A percentile compares a stretch with the other conserved stretches of the same genome.
These are phyloP conservation scores for Crambe crambe DNA, from an alignment of 37 sponge, comb jelly and placozoan genomes.

Conservation along the genomic window DNA sequence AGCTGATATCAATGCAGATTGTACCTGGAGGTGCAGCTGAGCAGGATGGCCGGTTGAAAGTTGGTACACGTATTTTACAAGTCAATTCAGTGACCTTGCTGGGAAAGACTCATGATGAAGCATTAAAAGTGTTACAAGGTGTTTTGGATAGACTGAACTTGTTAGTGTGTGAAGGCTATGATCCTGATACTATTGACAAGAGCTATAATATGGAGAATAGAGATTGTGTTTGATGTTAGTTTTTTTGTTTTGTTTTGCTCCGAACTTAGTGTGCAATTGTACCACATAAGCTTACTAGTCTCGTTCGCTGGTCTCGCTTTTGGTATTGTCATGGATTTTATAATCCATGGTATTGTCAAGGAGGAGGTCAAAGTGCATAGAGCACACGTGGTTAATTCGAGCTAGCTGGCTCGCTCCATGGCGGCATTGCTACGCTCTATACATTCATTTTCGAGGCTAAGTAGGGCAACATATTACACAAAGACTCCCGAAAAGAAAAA, in stretches of 20 bases:
- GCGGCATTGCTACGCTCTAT: too few relatives aligned
- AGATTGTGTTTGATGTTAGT: too few relatives aligned
- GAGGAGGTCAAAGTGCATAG: too few relatives aligned
- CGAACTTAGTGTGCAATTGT: too few relatives aligned
- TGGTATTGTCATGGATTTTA: too few relatives aligned
- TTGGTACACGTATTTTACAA: slow-evolving; percentile 69
- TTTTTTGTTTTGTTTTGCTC: too few relatives aligned
- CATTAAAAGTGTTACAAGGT: slow-evolving; percentile 49
- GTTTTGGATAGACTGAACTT: slow-evolving; percentile 64
- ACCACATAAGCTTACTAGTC: too few relatives aligned
- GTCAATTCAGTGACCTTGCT: slow-evolving; percentile 71
- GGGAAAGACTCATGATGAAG: slow-evolving; percentile 63
- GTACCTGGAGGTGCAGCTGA: slow-evolving; percentile 68
- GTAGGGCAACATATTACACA: slow-evolving; percentile 40
- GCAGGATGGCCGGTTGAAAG: slow-evolving; percentile 50
- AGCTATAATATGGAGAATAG: not conserved
- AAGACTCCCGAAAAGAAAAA: slow-evolving; percentile 49
- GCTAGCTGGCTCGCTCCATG: too few relatives aligned
- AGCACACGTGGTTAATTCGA: too few relatives aligned
- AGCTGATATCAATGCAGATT: slow-evolving; percentile 50
- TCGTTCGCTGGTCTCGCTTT: too few relatives aligned
- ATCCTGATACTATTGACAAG: slow-evolving; percentile 13
- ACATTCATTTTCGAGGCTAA: too few relatives aligned
- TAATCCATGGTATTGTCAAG: too few relatives aligned
- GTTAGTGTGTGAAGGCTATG: slow-evolving; percentile 69